Evolutionary conservation across 2,797 vertebrate genomes (phyloP).

Genomic region (Cynodonichthys magdalenae): DNA sequence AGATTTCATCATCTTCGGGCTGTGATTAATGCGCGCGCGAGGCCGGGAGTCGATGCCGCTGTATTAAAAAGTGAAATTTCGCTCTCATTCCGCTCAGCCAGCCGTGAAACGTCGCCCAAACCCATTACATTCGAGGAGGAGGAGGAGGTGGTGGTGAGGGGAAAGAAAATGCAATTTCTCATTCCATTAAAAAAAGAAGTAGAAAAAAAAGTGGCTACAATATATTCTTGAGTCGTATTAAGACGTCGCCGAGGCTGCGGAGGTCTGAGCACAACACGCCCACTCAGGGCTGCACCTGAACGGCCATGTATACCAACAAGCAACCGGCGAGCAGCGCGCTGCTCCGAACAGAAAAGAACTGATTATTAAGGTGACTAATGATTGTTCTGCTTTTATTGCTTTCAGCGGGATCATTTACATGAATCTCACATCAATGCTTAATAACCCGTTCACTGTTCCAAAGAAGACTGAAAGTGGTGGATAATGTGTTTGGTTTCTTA

Average conservation of each 20-base stretch:
- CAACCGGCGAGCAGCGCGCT: conserved; percentile 2
- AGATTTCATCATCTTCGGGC: conserved; percentile 89
- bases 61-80: conserved; percentile 92
- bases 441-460: conserved; percentile 90
- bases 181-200: conserved; percentile 88
- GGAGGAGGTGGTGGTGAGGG: conserved; percentile 42
- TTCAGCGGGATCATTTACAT: conserved; percentile 91
- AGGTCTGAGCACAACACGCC: conserved; percentile 65
- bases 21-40: conserved; percentile 95
- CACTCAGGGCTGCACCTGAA: conserved; percentile 69
- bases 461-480: conserved; percentile 90
- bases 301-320: conserved; percentile 78
- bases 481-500: conserved; percentile 90
- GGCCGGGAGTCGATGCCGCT: conserved; percentile 90
- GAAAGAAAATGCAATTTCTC: conserved; percentile 97
- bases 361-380: conserved; percentile 89
- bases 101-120: conserved; percentile 94
- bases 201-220: conserved; percentile 70
- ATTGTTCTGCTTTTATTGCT: conserved; percentile 90
- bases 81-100: conserved; percentile 96
- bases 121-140: conserved; percentile 86
- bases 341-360: conserved; percentile 71
- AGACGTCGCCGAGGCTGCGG: conserved; percentile 87
- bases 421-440: conserved; percentile 92
- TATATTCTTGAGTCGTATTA: conserved; percentile 94